These are phyloP conservation scores for Drosophila sproati DNA, from an alignment of 1,140 invertebrate genomes.

Conservation along the genomic window DNA sequence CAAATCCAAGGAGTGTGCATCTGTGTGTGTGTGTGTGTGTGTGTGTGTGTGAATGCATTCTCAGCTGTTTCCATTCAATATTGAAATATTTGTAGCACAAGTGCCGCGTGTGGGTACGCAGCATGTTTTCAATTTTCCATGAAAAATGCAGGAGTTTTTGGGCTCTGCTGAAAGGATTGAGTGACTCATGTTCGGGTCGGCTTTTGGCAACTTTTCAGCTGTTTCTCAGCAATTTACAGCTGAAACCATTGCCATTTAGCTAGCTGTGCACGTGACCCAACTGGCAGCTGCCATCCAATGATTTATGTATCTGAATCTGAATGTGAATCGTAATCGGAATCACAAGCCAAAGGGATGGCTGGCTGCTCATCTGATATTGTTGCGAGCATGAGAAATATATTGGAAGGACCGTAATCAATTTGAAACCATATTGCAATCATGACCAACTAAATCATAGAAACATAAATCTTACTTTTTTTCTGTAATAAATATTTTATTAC, in stretches of 20 bases:
- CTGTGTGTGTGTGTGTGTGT: not conserved
- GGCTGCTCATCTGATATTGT: not conserved
- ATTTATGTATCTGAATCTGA: conserved; percentile 32
- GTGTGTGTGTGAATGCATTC: conserved; percentile 31
- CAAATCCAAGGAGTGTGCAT: conserved; percentile 13
- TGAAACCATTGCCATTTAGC: conserved; percentile 7
- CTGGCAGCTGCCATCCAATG: conserved; percentile 31
- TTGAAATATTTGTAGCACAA: conserved; percentile 61
- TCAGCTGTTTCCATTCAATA: conserved; percentile 52
- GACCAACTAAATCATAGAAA: no score
- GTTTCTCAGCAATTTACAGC: conserved; percentile 50
- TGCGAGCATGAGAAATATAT: conserved; percentile 18
- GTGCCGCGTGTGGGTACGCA: conserved; percentile 30
- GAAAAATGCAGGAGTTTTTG: conserved; percentile 14
- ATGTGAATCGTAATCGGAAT: not conserved
- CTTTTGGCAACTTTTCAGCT: not conserved
- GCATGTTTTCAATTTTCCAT: conserved; percentile 32
- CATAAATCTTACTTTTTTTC: no score
- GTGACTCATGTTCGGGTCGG: conserved; percentile 5
- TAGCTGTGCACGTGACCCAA: conserved; percentile 34
- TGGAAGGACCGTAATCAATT: not conserved
- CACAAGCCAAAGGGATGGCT: not conserved
- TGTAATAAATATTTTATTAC: no score
- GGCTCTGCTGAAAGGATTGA: conserved; percentile 56
- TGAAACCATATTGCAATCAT: not conserved